These are phyloP conservation scores for Xenopus laevis DNA, from an alignment of 2,113 vertebrate species.

Conservation along the genomic window DNA sequence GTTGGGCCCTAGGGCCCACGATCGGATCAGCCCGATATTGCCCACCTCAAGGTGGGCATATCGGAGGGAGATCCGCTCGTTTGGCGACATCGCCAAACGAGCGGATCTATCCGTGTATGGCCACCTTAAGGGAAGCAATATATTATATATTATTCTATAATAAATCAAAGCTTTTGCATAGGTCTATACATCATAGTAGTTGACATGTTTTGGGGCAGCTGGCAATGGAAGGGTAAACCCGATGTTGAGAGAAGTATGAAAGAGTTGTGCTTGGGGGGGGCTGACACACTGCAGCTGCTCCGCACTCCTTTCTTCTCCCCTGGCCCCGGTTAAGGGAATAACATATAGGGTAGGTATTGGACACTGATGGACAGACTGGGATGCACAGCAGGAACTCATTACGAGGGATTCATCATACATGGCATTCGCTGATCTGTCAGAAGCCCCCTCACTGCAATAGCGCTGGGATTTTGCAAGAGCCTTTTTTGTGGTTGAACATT, in stretches of 20 bases:
- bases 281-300: conserved; percentile 11
- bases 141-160: no score
- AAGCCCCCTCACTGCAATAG: conserved; percentile 50
- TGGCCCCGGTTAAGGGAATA: not conserved
- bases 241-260: not conserved
- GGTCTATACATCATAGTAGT: no score
- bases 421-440: conserved; percentile 49
- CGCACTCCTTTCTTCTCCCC: not conserved
- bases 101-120: no score
- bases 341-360: conserved; percentile 3
- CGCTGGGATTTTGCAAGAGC: conserved; percentile 14
- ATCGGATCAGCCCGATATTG: no score
- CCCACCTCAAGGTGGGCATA: no score
- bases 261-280: conserved; percentile 1
- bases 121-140: no score
- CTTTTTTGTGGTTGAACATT: conserved; percentile 26
- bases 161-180: no score
- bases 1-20: no score
- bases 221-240: not conserved
- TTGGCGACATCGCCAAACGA: no score
- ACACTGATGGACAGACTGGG: conserved; percentile 37
- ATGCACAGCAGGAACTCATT: conserved; percentile 47
- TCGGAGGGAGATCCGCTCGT: no score
- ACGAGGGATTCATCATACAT: conserved; percentile 52
- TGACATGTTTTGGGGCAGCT: not conserved